Evolutionary conservation across 2,888 invertebrate genomes (phyloP).

Genomic region (Zygogramma bicolorata): DNA sequence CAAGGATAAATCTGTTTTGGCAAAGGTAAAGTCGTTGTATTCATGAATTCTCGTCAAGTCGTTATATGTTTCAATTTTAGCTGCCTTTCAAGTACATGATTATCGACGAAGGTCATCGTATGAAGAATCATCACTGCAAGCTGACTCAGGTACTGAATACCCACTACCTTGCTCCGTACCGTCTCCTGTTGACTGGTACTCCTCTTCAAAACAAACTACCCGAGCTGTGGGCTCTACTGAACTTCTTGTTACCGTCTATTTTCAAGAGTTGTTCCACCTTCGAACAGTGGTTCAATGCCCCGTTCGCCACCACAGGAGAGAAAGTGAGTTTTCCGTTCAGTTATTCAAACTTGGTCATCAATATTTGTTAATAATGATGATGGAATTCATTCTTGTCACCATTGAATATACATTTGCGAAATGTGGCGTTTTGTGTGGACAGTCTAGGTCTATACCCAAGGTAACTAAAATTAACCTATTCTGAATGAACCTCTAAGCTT

Average conservation of each 20-base stretch:
- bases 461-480: no score
- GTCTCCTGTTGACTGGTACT: constrained; percentile 94
- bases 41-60: background rate
- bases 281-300: constrained; percentile 99
- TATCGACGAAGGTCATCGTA: constrained; percentile 99
- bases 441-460: no score
- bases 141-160: constrained; percentile 97
- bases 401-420: no score
- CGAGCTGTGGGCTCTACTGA: constrained; percentile 97
- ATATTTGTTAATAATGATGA: no score
- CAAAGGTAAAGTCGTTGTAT: constrained; percentile 77
- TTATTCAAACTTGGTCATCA: no score
- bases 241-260: constrained; percentile 97
- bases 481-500: no score
- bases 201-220: constrained; percentile 98
- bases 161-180: constrained; percentile 96
- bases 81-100: constrained; percentile 99
- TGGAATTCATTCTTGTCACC: no score
- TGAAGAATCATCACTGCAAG: constrained; percentile 99
- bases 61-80: constrained; percentile 61
- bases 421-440: no score
- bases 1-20: constrained; percentile 95
- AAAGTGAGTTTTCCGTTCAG: constrained; percentile 80
- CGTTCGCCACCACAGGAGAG: constrained; percentile 98
- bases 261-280: constrained; percentile 99